Conservation (phyloP, 2,113 vertebrate species). For the Nymphicus hollandicus region DNA sequence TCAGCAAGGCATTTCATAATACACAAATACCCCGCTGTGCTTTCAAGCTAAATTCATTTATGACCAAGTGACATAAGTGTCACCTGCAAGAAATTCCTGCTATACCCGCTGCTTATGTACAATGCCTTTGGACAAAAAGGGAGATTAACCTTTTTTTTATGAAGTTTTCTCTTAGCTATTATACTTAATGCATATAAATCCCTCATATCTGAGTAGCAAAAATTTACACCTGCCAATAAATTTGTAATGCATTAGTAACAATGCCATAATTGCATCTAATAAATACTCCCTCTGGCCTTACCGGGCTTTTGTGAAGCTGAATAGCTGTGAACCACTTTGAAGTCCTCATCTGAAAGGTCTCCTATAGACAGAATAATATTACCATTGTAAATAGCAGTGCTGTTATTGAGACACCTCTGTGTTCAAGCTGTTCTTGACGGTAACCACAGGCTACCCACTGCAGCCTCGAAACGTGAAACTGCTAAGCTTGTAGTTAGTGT, state of each 20-base stretch:
- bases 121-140: background rate
- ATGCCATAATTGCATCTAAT: background rate
- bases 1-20: background rate
- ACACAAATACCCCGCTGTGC: background rate
- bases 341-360: constrained; percentile 21
- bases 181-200: background rate
- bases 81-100: background rate
- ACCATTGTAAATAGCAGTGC: constrained; percentile 25
- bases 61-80: background rate
- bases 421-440: constrained; percentile 32
- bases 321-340: constrained; percentile 14
- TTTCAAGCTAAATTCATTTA: background rate
- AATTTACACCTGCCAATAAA: background rate
- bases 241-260: constrained; percentile 6
- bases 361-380: constrained; percentile 11
- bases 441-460: background rate
- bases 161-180: background rate
- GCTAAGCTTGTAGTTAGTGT: background rate
- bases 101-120: background rate
- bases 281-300: background rate
- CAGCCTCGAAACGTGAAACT: constrained; percentile 11
- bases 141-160: background rate
- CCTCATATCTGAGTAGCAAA: background rate
- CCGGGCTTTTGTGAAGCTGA: constrained; percentile 29
- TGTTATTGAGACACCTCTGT: background rate